phyloP scores from a whole-genome alignment of 2,888 invertebrate species.

The Dicycla oo region DNA sequence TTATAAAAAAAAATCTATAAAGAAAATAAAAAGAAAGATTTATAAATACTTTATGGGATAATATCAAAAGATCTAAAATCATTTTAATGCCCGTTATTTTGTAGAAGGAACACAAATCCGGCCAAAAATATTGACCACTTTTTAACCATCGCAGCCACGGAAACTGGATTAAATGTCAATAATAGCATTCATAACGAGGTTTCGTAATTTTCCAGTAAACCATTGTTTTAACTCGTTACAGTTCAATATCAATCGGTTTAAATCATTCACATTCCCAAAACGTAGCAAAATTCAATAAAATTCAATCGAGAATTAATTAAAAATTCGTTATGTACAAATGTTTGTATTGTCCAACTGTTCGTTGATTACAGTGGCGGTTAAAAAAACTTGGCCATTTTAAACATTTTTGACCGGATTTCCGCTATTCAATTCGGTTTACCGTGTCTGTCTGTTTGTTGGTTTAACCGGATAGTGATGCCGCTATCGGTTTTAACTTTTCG shows the following conservation, averaged over 20 bases:
- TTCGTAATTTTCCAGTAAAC: constrained; percentile 35
- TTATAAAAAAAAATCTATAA: too few relatives aligned
- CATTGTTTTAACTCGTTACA: constrained; percentile 41
- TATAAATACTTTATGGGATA: too few relatives aligned
- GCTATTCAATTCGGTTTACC: constrained; percentile 52
- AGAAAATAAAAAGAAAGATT: too few relatives aligned
- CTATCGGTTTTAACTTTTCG: constrained; percentile 30
- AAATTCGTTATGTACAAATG: constrained; percentile 67
- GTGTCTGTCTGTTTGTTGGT: constrained; percentile 42
- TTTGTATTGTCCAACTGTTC: constrained; percentile 64
- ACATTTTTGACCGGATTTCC: constrained; percentile 58
- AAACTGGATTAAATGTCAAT: constrained; percentile 34
- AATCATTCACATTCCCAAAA: constrained; percentile 56
- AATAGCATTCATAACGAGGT: constrained; percentile 49
- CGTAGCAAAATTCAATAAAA: constrained; percentile 63
- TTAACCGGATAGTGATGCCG: constrained; percentile 41
- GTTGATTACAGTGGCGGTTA: constrained; percentile 64
- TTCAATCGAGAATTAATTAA: constrained; percentile 71
- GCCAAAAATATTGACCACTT: neutral
- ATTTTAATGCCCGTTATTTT: too few relatives aligned
- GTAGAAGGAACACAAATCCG: too few relatives aligned
- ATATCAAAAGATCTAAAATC: too few relatives aligned
- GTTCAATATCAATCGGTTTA: constrained; percentile 56
- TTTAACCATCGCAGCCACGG: constrained; percentile 15
- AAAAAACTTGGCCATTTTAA: constrained; percentile 56